Base-by-base conservation (phyloP, 2,113 vertebrate species). In the Atherinomorus stipes region DNA sequence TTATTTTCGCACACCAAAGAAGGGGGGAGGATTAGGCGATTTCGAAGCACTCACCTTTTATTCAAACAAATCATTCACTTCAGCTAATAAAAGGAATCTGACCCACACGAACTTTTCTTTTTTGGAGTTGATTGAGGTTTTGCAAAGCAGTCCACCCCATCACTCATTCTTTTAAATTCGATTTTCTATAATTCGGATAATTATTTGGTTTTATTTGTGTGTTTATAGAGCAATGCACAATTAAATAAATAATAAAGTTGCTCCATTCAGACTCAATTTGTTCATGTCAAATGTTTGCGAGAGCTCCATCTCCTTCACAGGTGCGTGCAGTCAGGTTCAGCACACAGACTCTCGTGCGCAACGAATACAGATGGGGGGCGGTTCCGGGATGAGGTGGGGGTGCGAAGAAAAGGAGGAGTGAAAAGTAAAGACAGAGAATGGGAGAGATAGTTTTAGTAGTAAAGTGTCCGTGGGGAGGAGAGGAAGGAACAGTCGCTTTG, bases 11-110 rank as follows among this genome's bases (percentile, higher is more conserved):
- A 65, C 69, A 83, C 86, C 69, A 88, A 88, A 87, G 59, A 8
- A 34, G 28, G 3, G 70, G 53, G 37, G 54, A 58, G 86, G 91
- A 90, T 91, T 88, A 89, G 65, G 58, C 38, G 66, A 88, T 84
- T 88, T 76, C 63, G 60, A 77, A 72, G 76, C 83, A 53, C 78
- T 90, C 88, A 78, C 79, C 84, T 89, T 93, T 89, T 89, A 90
- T 87, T 87, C 80, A 90, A 86, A 91, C 86, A 92, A 89, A 92
- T 88, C 69, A 87, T 89, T 87, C 80, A 89, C 81, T 74, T 50
- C 66, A 78, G 68, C 56, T 85, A 73, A 86, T 85, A 84, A 88
- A 67, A 72, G 81, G 89, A 89, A 91, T 92, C 90, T 91, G 81
- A 84, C 83, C 85, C 86, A 83, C 64, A 65, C 85, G 87, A 88